Evolutionary conservation across 2,797 vertebrate species (phyloP).

Genomic region (Limosa lapponica): DNA sequence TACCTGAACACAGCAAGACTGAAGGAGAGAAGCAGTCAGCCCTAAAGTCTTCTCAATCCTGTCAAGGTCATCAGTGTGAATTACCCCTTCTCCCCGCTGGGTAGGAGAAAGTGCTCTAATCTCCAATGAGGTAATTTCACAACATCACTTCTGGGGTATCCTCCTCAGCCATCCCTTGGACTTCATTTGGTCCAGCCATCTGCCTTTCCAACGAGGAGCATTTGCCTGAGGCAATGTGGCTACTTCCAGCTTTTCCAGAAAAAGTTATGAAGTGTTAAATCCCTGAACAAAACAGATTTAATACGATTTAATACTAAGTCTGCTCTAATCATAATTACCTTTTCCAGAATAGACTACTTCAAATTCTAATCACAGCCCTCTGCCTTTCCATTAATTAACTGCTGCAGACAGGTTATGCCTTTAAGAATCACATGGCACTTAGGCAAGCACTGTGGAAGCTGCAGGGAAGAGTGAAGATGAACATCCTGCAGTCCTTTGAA

Average conservation of each 20-base stretch:
- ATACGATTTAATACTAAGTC: not conserved
- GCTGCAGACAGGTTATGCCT: not conserved
- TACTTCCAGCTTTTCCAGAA: not conserved
- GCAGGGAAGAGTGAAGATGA: not conserved
- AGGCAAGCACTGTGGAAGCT: not conserved
- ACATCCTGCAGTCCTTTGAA: not conserved
- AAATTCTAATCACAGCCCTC: constrained; percentile 26
- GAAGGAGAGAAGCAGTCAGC: constrained; percentile 24
- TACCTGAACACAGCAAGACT: not conserved
- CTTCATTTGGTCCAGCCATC: not conserved
- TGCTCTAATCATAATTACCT: constrained; percentile 44
- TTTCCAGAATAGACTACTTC: constrained; percentile 6
- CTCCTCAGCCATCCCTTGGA: not conserved
- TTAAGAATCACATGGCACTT: not conserved
- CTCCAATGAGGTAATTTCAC: not conserved
- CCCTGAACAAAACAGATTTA: constrained; percentile 48
- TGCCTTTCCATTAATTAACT: constrained; percentile 41
- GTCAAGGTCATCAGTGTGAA: constrained; percentile 21
- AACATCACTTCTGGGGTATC: not conserved
- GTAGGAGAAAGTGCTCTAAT: constrained; percentile 12
- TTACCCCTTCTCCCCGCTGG: not conserved
- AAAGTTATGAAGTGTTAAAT: constrained; percentile 1
- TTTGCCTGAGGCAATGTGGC: not conserved
- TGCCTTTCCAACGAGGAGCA: not conserved
- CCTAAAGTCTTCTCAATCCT: constrained; percentile 33